Percentiles rank a stretch among this genome's conserved stretches.
Conservation (phyloP, 2,797 vertebrate species). For the Rhinoraja longicauda region DNA sequence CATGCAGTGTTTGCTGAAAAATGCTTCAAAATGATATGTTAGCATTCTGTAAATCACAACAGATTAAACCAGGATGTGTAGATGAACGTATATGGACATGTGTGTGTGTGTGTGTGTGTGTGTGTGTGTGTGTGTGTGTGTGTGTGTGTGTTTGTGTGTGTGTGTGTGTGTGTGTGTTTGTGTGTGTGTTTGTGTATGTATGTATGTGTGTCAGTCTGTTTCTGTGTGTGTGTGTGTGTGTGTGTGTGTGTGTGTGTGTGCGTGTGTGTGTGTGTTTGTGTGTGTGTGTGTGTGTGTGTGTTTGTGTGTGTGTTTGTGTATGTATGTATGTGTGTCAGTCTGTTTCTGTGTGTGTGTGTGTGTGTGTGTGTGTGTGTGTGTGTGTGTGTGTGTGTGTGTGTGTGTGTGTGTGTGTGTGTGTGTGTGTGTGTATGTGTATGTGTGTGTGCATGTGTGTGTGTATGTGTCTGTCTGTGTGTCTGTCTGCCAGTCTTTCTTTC, state of each 20-base stretch:
- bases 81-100: not conserved
- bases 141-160: too few species aligned
- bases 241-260: not conserved
- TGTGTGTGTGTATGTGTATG: too few species aligned
- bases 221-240: too few species aligned
- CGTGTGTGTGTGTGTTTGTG: not conserved
- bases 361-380: too few species aligned
- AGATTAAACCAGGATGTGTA: not conserved
- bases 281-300: not conserved
- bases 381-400: too few species aligned
- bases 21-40: slow-evolving; percentile 3
- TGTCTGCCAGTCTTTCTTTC: too few species aligned
- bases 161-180: not conserved
- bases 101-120: not conserved
- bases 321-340: too few species aligned
- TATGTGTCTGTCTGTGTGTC: too few species aligned
- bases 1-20: not conserved
- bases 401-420: too few species aligned
- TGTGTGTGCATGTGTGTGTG: too few species aligned
- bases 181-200: not conserved
- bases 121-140: not conserved
- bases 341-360: too few species aligned
- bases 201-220: not conserved
- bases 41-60: not conserved
- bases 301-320: not conserved